Conservation (phyloP, 1,140 invertebrate species). For the Physella acuta region DNA sequence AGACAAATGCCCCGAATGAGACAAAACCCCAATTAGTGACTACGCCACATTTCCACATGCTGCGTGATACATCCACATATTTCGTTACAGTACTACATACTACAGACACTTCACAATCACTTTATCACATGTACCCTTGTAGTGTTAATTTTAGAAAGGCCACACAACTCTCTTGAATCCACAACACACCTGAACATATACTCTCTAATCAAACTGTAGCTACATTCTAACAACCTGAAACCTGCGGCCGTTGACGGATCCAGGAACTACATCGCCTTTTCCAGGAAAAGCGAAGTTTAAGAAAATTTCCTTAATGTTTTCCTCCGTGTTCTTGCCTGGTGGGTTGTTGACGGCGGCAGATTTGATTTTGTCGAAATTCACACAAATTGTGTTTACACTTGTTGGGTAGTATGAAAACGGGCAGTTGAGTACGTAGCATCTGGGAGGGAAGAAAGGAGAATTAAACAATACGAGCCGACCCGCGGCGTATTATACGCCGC, state of each 20-base stretch:
- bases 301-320: slow-evolving; percentile 40
- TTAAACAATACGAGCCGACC: too few relatives aligned
- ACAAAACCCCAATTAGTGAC: too few relatives aligned
- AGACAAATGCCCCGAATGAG: too few relatives aligned
- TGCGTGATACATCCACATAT: too few relatives aligned
- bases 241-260: slow-evolving; percentile 40
- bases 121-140: too few relatives aligned
- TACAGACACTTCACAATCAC: too few relatives aligned
- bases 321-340: slow-evolving; percentile 4
- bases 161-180: too few relatives aligned
- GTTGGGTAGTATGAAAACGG: slow-evolving; percentile 40
- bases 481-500: too few relatives aligned
- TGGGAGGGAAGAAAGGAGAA: background rate
- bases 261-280: slow-evolving; percentile 33
- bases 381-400: slow-evolving; percentile 34
- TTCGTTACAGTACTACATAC: too few relatives aligned
- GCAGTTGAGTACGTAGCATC: slow-evolving; percentile 36
- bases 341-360: background rate
- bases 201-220: background rate
- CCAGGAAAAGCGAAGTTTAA: slow-evolving; percentile 53
- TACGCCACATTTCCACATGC: too few relatives aligned
- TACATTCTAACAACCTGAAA: slow-evolving; percentile 5
- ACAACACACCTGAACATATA: too few relatives aligned
- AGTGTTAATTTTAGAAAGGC: too few relatives aligned
- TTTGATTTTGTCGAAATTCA: slow-evolving; percentile 32